phyloP scores from a whole-genome alignment of 2,797 vertebrate species.

The Lophotriccus pileatus region DNA sequence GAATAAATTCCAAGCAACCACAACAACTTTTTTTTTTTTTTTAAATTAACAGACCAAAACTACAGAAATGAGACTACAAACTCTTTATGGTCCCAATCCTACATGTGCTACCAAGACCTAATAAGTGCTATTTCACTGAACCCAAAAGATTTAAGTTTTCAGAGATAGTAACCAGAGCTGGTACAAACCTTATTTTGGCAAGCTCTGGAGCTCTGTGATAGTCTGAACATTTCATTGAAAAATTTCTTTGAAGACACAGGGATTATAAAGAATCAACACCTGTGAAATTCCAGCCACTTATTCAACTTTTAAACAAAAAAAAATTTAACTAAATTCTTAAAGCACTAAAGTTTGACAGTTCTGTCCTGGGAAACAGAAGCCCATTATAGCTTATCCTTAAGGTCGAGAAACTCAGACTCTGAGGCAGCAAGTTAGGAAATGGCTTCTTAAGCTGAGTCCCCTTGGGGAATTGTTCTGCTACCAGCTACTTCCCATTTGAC shows the following conservation, averaged over 20 bases:
- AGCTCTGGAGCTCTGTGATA: background rate
- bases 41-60: background rate
- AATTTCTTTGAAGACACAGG: background rate
- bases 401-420: background rate
- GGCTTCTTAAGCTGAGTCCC: background rate
- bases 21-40: background rate
- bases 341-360: background rate
- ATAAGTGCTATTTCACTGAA: background rate
- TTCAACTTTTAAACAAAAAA: background rate
- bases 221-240: background rate
- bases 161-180: background rate
- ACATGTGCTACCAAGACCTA: rapidly evolving
- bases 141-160: background rate
- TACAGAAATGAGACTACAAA: background rate
- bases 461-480: background rate
- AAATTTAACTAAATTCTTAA: background rate
- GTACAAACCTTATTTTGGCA: background rate
- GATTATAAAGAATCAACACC: background rate
- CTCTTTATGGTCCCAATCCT: background rate
- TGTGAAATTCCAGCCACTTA: background rate
- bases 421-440: background rate
- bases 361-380: background rate
- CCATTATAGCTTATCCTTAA: background rate
- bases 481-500: background rate
- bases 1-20: background rate